These are phyloP conservation scores for Sebastes umbrosus DNA, from an alignment of 2,797 vertebrate species.

Conservation along the genomic window DNA sequence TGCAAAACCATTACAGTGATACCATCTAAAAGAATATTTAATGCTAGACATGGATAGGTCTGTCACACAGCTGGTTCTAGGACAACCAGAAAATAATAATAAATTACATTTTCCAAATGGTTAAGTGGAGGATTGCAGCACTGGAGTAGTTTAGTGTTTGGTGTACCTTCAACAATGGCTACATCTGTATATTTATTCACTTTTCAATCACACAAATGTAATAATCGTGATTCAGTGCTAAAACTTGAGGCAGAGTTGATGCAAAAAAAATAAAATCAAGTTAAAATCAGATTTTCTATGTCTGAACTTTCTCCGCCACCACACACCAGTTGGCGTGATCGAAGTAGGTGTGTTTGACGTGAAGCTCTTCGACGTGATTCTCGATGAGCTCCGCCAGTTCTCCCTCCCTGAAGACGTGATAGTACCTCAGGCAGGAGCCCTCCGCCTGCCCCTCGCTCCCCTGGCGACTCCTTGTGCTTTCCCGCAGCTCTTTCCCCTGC, in stretches of 20 bases:
- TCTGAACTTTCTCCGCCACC: constrained; percentile 80
- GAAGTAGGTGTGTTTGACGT: constrained; percentile 77
- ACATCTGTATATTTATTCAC: constrained; percentile 3
- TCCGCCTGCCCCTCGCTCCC: constrained; percentile 50
- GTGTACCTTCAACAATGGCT: constrained; percentile 8
- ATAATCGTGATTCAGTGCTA: constrained; percentile 30
- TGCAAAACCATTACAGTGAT: not conserved
- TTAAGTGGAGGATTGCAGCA: not conserved
- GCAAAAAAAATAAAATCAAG: constrained; percentile 11
- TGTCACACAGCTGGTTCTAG: not conserved
- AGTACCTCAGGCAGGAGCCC: constrained; percentile 78
- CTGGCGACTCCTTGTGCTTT: constrained; percentile 59
- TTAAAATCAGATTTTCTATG: constrained; percentile 72
- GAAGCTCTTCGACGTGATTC: constrained; percentile 76
- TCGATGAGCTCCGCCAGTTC: constrained; percentile 78
- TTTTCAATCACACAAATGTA: not conserved
- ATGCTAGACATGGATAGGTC: not conserved
- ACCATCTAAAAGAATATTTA: not conserved
- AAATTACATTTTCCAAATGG: not conserved
- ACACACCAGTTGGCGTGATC: constrained; percentile 82
- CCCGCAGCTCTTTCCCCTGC: constrained; percentile 33
- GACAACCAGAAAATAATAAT: not conserved
- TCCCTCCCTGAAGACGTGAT: constrained; percentile 83
- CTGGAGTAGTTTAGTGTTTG: not conserved
- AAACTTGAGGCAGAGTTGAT: constrained; percentile 45